phyloP scores from a whole-genome alignment of 2,113 vertebrate genomes.

The Vimba vimba region DNA sequence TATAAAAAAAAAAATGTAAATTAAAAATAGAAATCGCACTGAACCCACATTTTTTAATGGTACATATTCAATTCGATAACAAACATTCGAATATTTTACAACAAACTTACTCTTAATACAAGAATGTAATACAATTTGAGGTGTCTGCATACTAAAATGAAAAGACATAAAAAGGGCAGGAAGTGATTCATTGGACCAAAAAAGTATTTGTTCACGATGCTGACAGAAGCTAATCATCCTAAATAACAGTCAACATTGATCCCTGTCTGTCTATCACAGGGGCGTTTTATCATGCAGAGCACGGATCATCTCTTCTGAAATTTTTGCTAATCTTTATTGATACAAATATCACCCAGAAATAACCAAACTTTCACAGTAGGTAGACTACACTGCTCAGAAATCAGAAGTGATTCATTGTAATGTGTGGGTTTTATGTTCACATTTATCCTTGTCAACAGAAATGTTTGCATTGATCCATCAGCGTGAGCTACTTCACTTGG shows the following conservation, averaged over 20 bases:
- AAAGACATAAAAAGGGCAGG: not conserved
- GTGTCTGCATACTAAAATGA: not conserved
- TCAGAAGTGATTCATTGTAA: conserved; percentile 33
- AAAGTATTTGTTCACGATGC: not conserved
- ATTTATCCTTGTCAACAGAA: conserved; percentile 40
- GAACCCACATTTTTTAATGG: not conserved
- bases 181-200: not conserved
- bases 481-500: conserved; percentile 6
- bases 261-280: not conserved
- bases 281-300: not conserved
- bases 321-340: conserved; percentile 41
- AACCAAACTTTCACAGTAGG: not conserved
- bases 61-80: too few species aligned
- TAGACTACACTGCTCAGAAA: not conserved
- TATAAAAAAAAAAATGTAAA: not conserved
- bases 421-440: conserved; percentile 22
- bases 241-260: conserved; percentile 26
- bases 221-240: not conserved
- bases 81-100: too few species aligned
- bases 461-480: conserved; percentile 41
- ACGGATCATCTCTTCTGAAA: conserved; percentile 21
- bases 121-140: not conserved
- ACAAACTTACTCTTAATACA: not conserved
- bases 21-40: not conserved
- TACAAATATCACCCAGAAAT: conserved; percentile 19